Conservation (phyloP, 2,888 invertebrate species). For the Lycocerus yunnanus region DNA sequence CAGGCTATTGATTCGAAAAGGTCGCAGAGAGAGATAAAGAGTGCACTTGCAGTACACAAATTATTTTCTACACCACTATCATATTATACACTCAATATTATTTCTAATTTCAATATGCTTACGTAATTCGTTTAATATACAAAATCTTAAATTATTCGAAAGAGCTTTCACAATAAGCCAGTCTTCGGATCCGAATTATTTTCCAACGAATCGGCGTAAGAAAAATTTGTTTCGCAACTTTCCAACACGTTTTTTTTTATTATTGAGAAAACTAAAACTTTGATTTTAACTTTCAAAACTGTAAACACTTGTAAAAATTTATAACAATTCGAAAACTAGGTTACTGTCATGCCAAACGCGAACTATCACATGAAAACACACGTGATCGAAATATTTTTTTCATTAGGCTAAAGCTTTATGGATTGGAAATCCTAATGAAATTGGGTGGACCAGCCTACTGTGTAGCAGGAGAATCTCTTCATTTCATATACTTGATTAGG, state of each 20-base stretch:
- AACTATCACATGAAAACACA: not conserved
- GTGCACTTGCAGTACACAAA: constrained; percentile 32
- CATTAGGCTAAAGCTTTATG: not conserved
- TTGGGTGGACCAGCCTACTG: not conserved
- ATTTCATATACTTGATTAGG: not conserved
- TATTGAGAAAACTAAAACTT: not conserved
- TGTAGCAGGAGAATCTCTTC: not conserved
- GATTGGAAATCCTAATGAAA: not conserved
- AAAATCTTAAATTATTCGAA: not conserved
- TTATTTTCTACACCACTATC: constrained; percentile 24
- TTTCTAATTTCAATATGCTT: not conserved
- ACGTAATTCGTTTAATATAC: not conserved
- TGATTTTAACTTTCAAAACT: not conserved
- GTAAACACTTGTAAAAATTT: not conserved
- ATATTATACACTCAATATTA: constrained; percentile 4
- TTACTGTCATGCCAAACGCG: not conserved
- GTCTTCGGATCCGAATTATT: not conserved
- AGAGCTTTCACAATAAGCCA: not conserved
- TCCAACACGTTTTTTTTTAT: not conserved
- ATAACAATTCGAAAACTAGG: not conserved
- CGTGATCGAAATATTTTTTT: not conserved
- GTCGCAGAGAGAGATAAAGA: constrained; percentile 34
- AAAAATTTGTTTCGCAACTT: not conserved
- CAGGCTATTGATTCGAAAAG: constrained; percentile 46
- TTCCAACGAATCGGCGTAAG: not conserved